Evolutionary conservation across 2,797 vertebrate species (phyloP).

Genomic region (Choloepus didactylus): DNA sequence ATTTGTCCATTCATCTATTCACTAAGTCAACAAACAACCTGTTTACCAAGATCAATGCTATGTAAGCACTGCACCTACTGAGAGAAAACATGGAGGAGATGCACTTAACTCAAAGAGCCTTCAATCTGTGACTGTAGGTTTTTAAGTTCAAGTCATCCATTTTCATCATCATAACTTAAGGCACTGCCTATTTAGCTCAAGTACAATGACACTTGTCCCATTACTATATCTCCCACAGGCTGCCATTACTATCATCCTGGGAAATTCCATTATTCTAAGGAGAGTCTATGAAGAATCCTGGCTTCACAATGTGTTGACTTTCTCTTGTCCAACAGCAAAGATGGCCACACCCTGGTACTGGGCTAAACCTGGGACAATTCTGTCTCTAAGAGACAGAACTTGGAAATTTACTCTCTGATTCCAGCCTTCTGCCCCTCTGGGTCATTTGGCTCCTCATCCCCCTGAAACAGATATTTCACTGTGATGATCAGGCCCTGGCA

Average conservation of each 20-base stretch:
- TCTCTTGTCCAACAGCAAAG: not conserved
- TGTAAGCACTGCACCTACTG: not conserved
- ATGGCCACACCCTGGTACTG: not conserved
- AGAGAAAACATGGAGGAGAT: not conserved
- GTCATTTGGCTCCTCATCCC: not conserved
- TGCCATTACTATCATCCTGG: not conserved
- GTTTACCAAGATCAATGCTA: not conserved
- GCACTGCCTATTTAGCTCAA: not conserved
- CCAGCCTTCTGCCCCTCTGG: not conserved
- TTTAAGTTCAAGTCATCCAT: not conserved
- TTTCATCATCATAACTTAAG: not conserved
- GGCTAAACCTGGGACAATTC: not conserved
- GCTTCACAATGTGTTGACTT: not conserved
- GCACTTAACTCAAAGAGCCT: not conserved
- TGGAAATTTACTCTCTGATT: not conserved
- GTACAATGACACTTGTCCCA: not conserved
- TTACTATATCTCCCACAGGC: not conserved
- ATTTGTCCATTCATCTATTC: conserved; percentile 14
- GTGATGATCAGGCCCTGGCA: not conserved
- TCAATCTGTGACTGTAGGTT: not conserved
- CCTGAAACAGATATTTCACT: not conserved
- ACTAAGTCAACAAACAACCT: conserved; percentile 38
- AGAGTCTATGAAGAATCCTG: not conserved
- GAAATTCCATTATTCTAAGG: not conserved
- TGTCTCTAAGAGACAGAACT: not conserved